phyloP scores from a whole-genome alignment of 2,797 vertebrate genomes.

The Harpagifer antarcticus region DNA sequence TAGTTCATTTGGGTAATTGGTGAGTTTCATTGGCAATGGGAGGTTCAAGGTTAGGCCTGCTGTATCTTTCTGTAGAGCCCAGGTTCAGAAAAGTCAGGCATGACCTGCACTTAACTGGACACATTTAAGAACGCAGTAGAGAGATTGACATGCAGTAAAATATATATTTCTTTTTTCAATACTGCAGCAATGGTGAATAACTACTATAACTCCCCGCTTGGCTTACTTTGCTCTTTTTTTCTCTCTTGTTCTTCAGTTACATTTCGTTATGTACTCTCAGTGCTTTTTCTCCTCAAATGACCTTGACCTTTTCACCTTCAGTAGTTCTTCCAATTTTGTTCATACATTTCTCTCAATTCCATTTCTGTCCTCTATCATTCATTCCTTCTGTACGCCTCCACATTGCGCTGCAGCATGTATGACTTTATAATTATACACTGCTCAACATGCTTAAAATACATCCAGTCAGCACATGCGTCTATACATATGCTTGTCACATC shows the following conservation, averaged over 20 bases:
- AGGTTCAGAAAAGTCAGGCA: constrained; percentile 45
- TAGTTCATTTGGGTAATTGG: constrained; percentile 78
- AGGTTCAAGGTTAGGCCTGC: constrained; percentile 62
- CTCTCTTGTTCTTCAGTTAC: constrained; percentile 9
- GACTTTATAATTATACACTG: constrained; percentile 76
- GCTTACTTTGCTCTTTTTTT: constrained; percentile 6
- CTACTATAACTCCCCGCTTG: neutral
- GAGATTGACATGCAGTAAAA: constrained; percentile 32
- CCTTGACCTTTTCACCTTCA: constrained; percentile 44
- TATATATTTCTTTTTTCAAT: constrained; percentile 35
- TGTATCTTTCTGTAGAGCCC: constrained; percentile 50
- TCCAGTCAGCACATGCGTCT: constrained; percentile 24
- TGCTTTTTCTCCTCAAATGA: constrained; percentile 36
- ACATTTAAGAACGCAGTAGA: constrained; percentile 42
- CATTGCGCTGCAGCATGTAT: constrained; percentile 42
- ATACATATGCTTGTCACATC: constrained; percentile 29
- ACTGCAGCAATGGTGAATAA: constrained; percentile 38
- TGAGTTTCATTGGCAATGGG: constrained; percentile 73
- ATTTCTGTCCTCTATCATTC: constrained; percentile 45
- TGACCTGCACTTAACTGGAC: constrained; percentile 59
- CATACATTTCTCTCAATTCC: constrained; percentile 26
- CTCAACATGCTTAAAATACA: constrained; percentile 69
- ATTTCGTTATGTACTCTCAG: neutral
- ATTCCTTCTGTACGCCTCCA: constrained; percentile 31
- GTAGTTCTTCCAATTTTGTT: constrained; percentile 15